phyloP scores from a whole-genome alignment of 2,888 invertebrate genomes.

The Pollenia angustigena region DNA sequence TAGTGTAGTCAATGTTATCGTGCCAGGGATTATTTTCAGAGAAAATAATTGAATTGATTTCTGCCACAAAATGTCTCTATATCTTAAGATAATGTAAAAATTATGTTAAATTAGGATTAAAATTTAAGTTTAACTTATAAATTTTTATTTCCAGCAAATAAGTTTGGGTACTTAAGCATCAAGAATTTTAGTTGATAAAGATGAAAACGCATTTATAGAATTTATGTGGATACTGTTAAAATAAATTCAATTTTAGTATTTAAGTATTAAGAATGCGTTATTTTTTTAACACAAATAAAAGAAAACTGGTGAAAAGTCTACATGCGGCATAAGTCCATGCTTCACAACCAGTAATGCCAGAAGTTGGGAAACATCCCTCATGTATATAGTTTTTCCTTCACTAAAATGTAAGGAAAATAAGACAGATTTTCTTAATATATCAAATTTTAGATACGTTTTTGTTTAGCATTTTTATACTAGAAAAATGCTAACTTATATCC shows the following conservation, averaged over 20 bases:
- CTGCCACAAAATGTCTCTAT: constrained; percentile 60
- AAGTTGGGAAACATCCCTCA: too few relatives aligned
- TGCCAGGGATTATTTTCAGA: constrained; percentile 52
- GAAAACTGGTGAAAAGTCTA: too few relatives aligned
- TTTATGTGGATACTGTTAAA: constrained; percentile 81
- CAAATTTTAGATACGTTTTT: too few relatives aligned
- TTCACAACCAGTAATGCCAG: too few relatives aligned
- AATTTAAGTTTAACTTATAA: constrained; percentile 44
- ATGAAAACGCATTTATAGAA: constrained; percentile 18
- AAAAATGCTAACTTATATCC: too few relatives aligned
- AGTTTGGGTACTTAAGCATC: constrained; percentile 1
- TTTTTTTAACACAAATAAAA: too few relatives aligned
- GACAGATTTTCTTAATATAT: too few relatives aligned
- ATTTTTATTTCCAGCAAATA: constrained; percentile 42
- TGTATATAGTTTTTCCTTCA: too few relatives aligned
- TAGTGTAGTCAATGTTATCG: constrained; percentile 16
- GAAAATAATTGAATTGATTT: constrained; percentile 69
- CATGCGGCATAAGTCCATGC: too few relatives aligned
- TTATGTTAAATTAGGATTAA: constrained; percentile 68
- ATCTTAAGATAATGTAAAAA: constrained; percentile 64
- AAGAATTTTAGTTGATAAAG: constrained; percentile 1
- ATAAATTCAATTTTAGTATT: constrained; percentile 71
- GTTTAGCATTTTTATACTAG: too few relatives aligned
- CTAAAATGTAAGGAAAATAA: too few relatives aligned
- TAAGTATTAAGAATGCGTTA: too few relatives aligned